phyloP scores from a whole-genome alignment of 2,113 vertebrate species.

The Kryptolebias marmoratus region DNA sequence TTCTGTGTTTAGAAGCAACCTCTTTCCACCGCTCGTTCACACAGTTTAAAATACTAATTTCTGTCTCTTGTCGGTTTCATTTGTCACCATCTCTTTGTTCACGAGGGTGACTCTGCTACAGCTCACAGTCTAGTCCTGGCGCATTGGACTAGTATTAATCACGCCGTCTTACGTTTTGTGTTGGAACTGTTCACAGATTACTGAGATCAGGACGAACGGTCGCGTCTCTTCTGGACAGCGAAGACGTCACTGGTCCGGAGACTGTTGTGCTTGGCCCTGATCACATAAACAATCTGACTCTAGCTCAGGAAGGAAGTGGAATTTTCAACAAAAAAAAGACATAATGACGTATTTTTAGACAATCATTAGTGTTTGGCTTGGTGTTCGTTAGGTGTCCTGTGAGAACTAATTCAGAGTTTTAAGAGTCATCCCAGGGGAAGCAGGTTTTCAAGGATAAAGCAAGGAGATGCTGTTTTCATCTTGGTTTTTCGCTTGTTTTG shows the following conservation, averaged over 20 bases:
- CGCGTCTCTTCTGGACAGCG: conserved; percentile 39
- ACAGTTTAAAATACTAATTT: conserved; percentile 22
- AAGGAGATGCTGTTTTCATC: conserved; percentile 9
- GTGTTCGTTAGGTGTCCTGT: conserved; percentile 32
- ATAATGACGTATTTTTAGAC: conserved; percentile 29
- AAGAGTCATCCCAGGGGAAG: conserved; percentile 32
- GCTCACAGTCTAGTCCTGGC: conserved; percentile 19
- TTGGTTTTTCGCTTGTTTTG: conserved; percentile 4
- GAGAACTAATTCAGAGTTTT: conserved; percentile 37
- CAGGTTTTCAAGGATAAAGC: conserved; percentile 35
- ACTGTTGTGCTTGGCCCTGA: conserved; percentile 43
- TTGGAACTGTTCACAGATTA: conserved; percentile 58
- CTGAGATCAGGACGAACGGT: conserved; percentile 40
- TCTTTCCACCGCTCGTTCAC: conserved; percentile 11
- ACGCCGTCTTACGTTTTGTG: conserved; percentile 49
- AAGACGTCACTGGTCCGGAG: conserved; percentile 20
- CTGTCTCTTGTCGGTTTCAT: conserved; percentile 8
- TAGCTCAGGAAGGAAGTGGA: conserved; percentile 3
- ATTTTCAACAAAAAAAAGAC: conserved; percentile 18
- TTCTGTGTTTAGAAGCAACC: conserved; percentile 14
- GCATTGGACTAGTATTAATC: conserved; percentile 45
- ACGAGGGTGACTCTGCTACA: conserved; percentile 18
- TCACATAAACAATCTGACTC: conserved; percentile 33
- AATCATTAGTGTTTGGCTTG: conserved; percentile 36
- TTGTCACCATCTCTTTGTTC: conserved; percentile 29